Base-by-base conservation (phyloP, 2,797 vertebrate genomes). In the Denticeps clupeoides region DNA sequence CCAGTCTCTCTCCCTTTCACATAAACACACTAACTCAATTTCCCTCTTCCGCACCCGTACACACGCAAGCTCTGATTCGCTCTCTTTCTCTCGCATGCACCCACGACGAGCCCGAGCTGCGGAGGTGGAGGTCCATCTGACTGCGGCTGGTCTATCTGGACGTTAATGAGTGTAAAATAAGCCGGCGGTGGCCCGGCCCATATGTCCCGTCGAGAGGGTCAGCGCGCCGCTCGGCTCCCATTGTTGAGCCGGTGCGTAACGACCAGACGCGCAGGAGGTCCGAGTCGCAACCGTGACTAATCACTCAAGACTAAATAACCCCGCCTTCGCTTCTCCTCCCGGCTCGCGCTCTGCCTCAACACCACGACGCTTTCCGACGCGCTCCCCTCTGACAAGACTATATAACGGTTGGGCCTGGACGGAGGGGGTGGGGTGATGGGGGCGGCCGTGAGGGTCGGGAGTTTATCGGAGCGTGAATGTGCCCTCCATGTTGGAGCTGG, bases 91-190 rank as follows among this genome's bases (percentile, higher is more conserved):
- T n/a, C n/a, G n/a, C n/a, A n/a, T n/a, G n/a, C n/a, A n/a, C n/a
- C n/a, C n/a, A n/a, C n/a, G n/a, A n/a, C n/a, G n/a, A n/a, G n/a
- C n/a, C n/a, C n/a, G n/a, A n/a, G n/a, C n/a, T n/a, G n/a, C n/a
- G n/a, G n/a, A n/a, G n/a, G n/a, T n/a, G n/a, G n/a, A n/a, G n/a
- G n/a, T n/a, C n/a, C n/a, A n/a, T n/a, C n/a, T n/a, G n/a, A n/a
- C n/a, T n/a, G n/a, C n/a, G n/a, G n/a, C n/a, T n/a, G n/a, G n/a
- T n/a, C n/a, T n/a, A n/a, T n/a, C n/a, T n/a, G n/a, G 58, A 49
- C 65, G 63, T 60, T 83, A 80, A 82, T 83, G 74, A 80, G 75
- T 81, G 66, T 78, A 78, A 83, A 82, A 78, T 77, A 81, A 82
- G 79, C 74, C 76, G 81, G 74, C 78, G 74, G 74, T 77, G 72